Conservation (phyloP, 1,140 invertebrate genomes). For the Ericerus pela region DNA sequence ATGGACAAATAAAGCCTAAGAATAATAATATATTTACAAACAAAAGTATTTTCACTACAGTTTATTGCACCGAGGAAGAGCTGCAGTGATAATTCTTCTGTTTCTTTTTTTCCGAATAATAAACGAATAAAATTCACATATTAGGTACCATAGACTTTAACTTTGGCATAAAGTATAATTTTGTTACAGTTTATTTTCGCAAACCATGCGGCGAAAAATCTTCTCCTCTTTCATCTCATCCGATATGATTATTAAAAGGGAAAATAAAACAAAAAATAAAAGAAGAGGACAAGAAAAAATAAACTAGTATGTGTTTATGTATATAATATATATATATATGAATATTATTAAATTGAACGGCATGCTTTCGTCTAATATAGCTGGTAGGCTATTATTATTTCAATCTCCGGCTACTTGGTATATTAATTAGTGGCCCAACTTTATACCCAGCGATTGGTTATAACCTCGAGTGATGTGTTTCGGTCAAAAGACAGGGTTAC, state of each 20-base stretch:
- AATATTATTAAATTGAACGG: neutral
- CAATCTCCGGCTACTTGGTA: constrained; percentile 8
- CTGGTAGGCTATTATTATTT: constrained; percentile 6
- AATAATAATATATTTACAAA: constrained; percentile 8
- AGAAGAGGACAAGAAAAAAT: too few species aligned
- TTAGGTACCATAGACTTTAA: too few species aligned
- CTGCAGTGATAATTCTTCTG: too few species aligned
- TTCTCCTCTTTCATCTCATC: neutral
- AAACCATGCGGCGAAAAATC: too few species aligned
- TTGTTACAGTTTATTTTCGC: too few species aligned
- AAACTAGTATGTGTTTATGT: too few species aligned
- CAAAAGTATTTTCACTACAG: constrained; percentile 1
- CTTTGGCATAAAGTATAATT: too few species aligned
- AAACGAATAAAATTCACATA: neutral
- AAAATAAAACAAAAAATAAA: too few species aligned
- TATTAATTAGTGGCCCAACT: constrained; percentile 7
- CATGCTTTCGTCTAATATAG: neutral
- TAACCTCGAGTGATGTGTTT: neutral
- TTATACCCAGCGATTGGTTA: neutral
- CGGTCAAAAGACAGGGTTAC: neutral
- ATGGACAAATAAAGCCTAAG: too few species aligned
- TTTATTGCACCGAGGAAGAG: too few species aligned
- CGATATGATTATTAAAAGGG: neutral
- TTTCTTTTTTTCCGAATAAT: too few species aligned
- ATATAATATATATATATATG: too few species aligned